Base-by-base conservation (phyloP, 2,797 vertebrate genomes). In the Pampus argenteus region DNA sequence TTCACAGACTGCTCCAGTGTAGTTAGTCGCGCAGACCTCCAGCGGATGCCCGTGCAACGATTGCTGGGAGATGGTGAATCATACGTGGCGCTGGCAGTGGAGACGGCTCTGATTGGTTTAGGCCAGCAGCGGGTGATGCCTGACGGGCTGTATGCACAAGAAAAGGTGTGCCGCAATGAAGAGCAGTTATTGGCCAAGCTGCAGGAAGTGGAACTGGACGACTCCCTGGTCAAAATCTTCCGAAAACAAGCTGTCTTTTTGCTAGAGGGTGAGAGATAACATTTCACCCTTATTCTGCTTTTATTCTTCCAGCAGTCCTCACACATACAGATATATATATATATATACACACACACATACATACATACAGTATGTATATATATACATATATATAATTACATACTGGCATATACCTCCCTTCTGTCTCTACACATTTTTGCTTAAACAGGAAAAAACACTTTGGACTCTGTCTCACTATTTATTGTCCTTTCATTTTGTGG, bases 211-310 rank as follows among this genome's bases (percentile, higher is more conserved):
- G 96, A 98, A 84, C 93, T 99, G 93, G 97, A 98, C 79, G 97
- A 98, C 90, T 95, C 95, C 73, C 92, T 99, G 89, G 96, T 99
- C 94, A 98, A 98, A 93, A 98, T 98, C 94, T 98, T 99, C 94
- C 96, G 96, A 90, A 98, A 99, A 91, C 97, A 99, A 96, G 97
- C 97, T 72, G 96, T 98, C 94, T 97, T 99, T 95, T 95, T 99
- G 65, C 93, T 99, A 88, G 97, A 99, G 95, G 97, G 98, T 99
- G 91, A 93, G 93, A 17, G 17, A 71, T 68, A 38, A 17, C 55
- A 56, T 71, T 69, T 42, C 57, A 65, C 18, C 29, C 18, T 45
- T 54, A 15, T 58, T 71, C 56, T 57, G 40, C 18, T 10, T 71
- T 58, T 61, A 42, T 79, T 79, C 51, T 76, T 73, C 62, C 45